Evolutionary conservation across 2,797 vertebrate species (phyloP).

Genomic region (Epinephelus malabaricus): DNA sequence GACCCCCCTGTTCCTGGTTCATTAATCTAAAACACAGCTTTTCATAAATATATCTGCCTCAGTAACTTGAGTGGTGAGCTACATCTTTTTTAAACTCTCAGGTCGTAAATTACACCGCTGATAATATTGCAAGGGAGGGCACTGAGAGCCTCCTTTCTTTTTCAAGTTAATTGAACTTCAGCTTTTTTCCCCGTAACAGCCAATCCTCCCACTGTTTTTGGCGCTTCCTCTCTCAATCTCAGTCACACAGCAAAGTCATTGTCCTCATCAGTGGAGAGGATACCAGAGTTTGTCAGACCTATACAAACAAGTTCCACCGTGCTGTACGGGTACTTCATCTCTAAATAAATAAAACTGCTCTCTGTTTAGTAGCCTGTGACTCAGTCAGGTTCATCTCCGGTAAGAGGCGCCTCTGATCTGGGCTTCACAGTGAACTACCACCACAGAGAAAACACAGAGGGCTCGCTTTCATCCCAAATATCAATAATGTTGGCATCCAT

Average conservation of each 20-base stretch:
- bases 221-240: constrained; percentile 26
- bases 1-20: constrained; percentile 49
- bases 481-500: constrained; percentile 61
- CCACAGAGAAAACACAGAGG: constrained; percentile 55
- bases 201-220: constrained; percentile 26
- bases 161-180: constrained; percentile 69
- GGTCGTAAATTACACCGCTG: constrained; percentile 66
- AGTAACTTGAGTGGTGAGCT: constrained; percentile 61
- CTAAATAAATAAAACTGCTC: constrained; percentile 40
- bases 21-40: constrained; percentile 77
- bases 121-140: constrained; percentile 64
- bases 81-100: constrained; percentile 61
- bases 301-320: constrained; percentile 29
- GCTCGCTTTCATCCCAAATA: constrained; percentile 68
- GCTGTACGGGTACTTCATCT: constrained; percentile 19
- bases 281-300: constrained; percentile 27
- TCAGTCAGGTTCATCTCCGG: constrained; percentile 46
- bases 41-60: constrained; percentile 68
- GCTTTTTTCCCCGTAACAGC: constrained; percentile 52
- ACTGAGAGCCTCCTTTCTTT: constrained; percentile 47
- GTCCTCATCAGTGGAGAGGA: constrained; percentile 47
- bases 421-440: constrained; percentile 62
- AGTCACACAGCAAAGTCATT: constrained; percentile 36
- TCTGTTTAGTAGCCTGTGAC: constrained; percentile 31
- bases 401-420: constrained; percentile 61